Evolutionary conservation across 2,797 vertebrate genomes (phyloP), one percentile per base, ranked within the genome.

Genomic region (Nothura maculosa): DNA sequence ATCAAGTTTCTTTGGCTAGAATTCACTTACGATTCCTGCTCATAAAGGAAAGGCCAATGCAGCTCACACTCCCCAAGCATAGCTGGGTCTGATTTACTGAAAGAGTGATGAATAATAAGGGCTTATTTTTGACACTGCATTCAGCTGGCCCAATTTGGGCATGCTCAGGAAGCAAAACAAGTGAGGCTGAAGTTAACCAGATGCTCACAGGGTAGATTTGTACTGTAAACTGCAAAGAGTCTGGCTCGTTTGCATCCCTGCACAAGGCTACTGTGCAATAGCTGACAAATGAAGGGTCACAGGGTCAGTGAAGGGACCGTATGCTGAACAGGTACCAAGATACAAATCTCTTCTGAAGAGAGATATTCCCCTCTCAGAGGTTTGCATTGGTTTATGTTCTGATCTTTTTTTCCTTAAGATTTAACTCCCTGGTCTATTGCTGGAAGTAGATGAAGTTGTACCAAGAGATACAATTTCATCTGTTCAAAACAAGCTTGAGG

Each of bases 181-280:
- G 18, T 20, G 63, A 84, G 74, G 82, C 36, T 92, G 85, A 94
- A 92, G 89, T 81, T 89, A 95, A 90, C 61, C 85, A 96, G 89
- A 84, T 6, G 17, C 22, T 69, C 78, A 79, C 28, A 50, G 81
- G 25, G 25, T 38, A 86, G 47, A 77, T 57, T 70, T 92, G 42
- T 81, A 36, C 67, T 48, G 12, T 84, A 89, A 96, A 95, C 95
- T 91, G 79, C 90, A 97, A 87, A 89, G 91, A n/a, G 94, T 69
- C 4, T 19, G 58, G n/a, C 21, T 78, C 78, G 45, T 96, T 95
- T 88, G 66, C 80, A 85, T 85, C 91, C 78, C 88, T 94, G 92
- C 95, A 90, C 83, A 96, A 95, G 89, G 85, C 96, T 97, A 88
- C 96, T 55, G 77, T 96, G 93, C 95, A 92, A 94, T 82, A 92